Evolutionary conservation across 2,113 vertebrate genomes (phyloP).

Genomic region (Crotophaga sulcirostris): DNA sequence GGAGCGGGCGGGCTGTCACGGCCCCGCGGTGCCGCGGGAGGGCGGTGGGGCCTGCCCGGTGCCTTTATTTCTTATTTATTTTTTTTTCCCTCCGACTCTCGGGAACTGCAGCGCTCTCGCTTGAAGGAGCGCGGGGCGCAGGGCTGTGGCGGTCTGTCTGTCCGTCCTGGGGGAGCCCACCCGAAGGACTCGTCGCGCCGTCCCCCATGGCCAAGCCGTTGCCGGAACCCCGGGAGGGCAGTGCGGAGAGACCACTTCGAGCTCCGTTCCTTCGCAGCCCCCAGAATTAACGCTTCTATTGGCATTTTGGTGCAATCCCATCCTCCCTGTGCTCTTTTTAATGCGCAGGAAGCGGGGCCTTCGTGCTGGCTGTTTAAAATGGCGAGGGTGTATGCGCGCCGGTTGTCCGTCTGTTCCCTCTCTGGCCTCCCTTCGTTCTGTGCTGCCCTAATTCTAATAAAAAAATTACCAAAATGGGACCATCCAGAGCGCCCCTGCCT

Average conservation of each 20-base stretch:
- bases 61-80: neutral
- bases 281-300: neutral
- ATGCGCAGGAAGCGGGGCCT: neutral
- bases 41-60: neutral
- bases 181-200: too few species aligned
- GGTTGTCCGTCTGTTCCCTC: too few species aligned
- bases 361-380: neutral
- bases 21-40: neutral
- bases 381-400: neutral
- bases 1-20: too few species aligned
- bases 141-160: neutral
- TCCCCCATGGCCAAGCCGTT: neutral
- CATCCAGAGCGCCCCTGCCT: neutral
- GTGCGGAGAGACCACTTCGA: neutral
- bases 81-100: too few species aligned
- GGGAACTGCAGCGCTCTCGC: neutral
- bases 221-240: neutral
- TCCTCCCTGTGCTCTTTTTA: neutral
- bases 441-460: neutral
- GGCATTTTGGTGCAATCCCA: too few species aligned
- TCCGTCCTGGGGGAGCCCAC: too few species aligned
- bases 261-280: neutral
- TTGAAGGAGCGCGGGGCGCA: neutral
- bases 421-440: neutral
- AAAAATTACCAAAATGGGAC: neutral